These are phyloP conservation scores for Acipenser transmontanus DNA, from an alignment of 2,797 vertebrate species.

Conservation along the genomic window DNA sequence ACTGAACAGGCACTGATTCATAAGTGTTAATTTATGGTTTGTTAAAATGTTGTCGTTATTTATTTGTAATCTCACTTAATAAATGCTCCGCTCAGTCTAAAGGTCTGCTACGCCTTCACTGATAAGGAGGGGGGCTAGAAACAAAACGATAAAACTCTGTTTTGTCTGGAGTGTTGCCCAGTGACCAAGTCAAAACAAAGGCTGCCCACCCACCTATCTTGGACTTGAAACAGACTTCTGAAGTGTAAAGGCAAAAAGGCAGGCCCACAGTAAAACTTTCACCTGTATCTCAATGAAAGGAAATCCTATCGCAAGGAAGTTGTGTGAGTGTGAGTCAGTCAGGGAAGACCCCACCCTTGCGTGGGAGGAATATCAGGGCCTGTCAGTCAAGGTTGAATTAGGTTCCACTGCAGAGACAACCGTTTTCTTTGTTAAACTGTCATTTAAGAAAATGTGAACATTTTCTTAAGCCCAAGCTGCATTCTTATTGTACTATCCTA, in stretches of 20 bases:
- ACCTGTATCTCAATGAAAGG: constrained; percentile 45
- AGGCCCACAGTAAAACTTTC: constrained; percentile 47
- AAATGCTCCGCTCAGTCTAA: background rate
- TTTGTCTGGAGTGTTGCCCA: constrained; percentile 53
- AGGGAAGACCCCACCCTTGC: constrained; percentile 58
- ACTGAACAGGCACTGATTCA: no score
- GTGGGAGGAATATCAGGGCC: constrained; percentile 62
- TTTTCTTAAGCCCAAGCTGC: background rate
- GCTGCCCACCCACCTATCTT: constrained; percentile 31
- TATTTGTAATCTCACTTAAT: no score
- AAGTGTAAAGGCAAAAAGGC: constrained; percentile 29
- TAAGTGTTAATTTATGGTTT: no score
- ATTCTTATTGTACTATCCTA: background rate
- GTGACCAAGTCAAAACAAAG: constrained; percentile 46
- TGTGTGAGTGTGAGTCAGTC: constrained; percentile 52
- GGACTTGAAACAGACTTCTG: constrained; percentile 26
- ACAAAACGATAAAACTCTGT: constrained; percentile 45
- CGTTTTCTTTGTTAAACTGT: constrained; percentile 67
- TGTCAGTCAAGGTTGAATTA: constrained; percentile 54
- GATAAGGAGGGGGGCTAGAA: constrained; percentile 44
- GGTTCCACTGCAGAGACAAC: constrained; percentile 60
- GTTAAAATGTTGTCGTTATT: no score
- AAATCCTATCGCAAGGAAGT: constrained; percentile 30
- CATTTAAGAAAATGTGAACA: constrained; percentile 45
- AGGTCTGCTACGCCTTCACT: constrained; percentile 29